Evolutionary conservation across 1,140 invertebrate species (phyloP).

Genomic region (Drosophila virilis): DNA sequence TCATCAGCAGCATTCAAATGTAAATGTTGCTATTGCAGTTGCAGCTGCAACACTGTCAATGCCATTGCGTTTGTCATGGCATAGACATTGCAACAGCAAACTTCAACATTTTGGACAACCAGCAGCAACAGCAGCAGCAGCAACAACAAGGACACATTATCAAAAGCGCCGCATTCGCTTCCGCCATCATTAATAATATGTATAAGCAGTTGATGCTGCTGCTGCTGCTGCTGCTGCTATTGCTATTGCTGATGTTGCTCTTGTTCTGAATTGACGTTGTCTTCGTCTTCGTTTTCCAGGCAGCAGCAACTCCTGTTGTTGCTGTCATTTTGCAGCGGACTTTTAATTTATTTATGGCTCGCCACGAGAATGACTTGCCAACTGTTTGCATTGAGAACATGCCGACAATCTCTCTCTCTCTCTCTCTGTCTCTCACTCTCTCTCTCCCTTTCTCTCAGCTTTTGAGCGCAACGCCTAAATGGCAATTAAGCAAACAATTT

Average conservation of each 20-base stretch:
- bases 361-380: conserved; percentile 53
- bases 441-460: not conserved
- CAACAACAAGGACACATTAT: conserved; percentile 53
- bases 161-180: conserved; percentile 73
- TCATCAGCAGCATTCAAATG: conserved; percentile 41
- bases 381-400: conserved; percentile 59
- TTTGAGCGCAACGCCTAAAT: conserved; percentile 60
- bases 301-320: conserved; percentile 68
- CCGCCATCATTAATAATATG: conserved; percentile 78
- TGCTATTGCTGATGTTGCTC: conserved; percentile 53
- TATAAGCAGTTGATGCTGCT: conserved; percentile 55
- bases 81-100: conserved; percentile 39
- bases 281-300: conserved; percentile 4
- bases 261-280: conserved; percentile 63
- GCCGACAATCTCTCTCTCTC: conserved; percentile 23
- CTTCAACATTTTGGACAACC: conserved; percentile 44
- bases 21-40: conserved; percentile 35
- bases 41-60: conserved; percentile 43
- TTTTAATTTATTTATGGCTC: conserved; percentile 81
- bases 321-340: conserved; percentile 76
- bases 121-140: conserved; percentile 17
- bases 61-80: conserved; percentile 71
- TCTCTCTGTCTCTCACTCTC: not conserved
- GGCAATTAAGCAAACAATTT: conserved; percentile 83
- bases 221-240: conserved; percentile 22